phyloP scores from a whole-genome alignment of 37 sponge, comb jelly and placozoan species.

The Aphrocallistes beatrix region DNA sequence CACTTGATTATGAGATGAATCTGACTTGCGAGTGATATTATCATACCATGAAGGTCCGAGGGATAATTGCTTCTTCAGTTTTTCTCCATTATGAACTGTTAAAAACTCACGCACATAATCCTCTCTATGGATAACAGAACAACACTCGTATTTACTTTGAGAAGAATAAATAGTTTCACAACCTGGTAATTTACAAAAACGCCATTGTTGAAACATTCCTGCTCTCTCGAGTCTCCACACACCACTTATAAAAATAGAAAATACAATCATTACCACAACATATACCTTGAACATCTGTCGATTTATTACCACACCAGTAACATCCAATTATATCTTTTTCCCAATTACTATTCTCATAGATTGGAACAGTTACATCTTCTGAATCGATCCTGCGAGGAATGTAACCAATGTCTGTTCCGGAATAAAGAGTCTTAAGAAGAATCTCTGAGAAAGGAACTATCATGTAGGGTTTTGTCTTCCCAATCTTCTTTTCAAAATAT shows the following conservation, averaged over 20 bases:
- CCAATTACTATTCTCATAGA: slow-evolving; percentile 2
- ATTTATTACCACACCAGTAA: background rate
- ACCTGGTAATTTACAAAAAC: background rate
- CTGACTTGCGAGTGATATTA: too few relatives aligned
- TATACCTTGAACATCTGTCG: background rate
- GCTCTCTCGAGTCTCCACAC: slow-evolving; percentile 1
- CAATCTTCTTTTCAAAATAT: too few relatives aligned
- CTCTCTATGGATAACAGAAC: background rate
- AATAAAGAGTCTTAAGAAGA: background rate
- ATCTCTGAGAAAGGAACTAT: background rate
- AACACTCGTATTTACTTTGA: background rate
- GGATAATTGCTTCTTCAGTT: background rate
- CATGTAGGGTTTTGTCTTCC: too few relatives aligned
- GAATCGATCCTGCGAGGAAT: background rate
- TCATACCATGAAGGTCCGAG: background rate
- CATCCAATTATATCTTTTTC: background rate
- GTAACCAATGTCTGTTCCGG: background rate
- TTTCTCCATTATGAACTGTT: background rate
- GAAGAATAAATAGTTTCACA: background rate
- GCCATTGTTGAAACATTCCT: background rate
- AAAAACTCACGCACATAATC: background rate
- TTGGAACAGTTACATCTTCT: background rate
- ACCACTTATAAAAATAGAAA: background rate
- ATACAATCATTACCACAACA: background rate
- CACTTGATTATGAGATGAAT: too few relatives aligned